Conservation (phyloP, 2,888 invertebrate species). For the Oscheius onirici region DNA sequence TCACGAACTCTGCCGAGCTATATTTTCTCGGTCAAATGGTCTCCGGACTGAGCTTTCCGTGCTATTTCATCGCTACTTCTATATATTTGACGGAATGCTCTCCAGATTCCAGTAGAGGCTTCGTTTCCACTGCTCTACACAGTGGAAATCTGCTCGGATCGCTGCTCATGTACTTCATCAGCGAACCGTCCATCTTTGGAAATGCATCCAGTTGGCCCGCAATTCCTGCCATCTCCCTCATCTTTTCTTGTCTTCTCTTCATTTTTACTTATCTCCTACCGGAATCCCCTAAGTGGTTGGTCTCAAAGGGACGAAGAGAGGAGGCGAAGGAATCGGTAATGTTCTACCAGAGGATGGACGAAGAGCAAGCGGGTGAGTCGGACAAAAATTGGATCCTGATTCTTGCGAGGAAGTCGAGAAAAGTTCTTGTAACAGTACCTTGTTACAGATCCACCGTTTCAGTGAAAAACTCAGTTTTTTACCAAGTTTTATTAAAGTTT, state of each 20-base stretch:
- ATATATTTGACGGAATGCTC: slow-evolving; percentile 45
- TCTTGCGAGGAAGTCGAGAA: too few species aligned
- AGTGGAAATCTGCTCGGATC: slow-evolving; percentile 9
- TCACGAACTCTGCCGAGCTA: slow-evolving; percentile 38
- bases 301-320: slow-evolving; percentile 35
- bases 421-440: not conserved
- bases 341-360: slow-evolving; percentile 39
- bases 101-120: slow-evolving; percentile 38
- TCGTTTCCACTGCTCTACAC: slow-evolving; percentile 22
- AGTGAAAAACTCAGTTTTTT: not conserved
- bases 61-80: slow-evolving; percentile 35
- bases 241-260: slow-evolving; percentile 36
- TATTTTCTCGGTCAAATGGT: slow-evolving; percentile 38
- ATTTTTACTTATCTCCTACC: slow-evolving; percentile 32
- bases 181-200: slow-evolving; percentile 17
- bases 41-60: slow-evolving; percentile 14
- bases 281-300: slow-evolving; percentile 54
- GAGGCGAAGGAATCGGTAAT: slow-evolving; percentile 37
- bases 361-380: slow-evolving; percentile 1
- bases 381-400: too few species aligned
- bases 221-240: slow-evolving; percentile 29
- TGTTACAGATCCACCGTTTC: not conserved
- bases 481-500: too few species aligned
- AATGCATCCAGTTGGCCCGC: slow-evolving; percentile 1
- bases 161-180: slow-evolving; percentile 26